Evolutionary conservation across 2,888 invertebrate genomes (phyloP).

Genomic region (Conistra vaccinii): DNA sequence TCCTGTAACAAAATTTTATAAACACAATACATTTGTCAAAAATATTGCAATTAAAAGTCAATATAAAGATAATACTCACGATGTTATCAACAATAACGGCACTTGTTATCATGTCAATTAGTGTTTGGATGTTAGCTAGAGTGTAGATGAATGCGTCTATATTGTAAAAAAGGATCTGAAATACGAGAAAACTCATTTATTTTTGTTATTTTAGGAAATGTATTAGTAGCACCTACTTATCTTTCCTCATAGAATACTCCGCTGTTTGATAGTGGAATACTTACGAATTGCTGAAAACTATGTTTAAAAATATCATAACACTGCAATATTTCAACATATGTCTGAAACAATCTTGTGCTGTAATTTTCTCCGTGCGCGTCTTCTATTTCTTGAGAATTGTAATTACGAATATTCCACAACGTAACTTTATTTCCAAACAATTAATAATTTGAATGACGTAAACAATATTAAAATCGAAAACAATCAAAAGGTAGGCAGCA

Average conservation of each 20-base stretch:
- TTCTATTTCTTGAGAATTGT: not conserved
- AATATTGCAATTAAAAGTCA: not conserved
- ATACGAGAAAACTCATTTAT: not conserved
- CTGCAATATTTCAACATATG: slow-evolving; percentile 39
- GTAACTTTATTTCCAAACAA: slow-evolving; percentile 28
- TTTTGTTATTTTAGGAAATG: too few species aligned
- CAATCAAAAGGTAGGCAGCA: not conserved
- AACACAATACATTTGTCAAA: not conserved
- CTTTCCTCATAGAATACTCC: not conserved
- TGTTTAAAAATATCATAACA: slow-evolving; percentile 33
- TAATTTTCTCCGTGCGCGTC: not conserved
- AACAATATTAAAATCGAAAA: not conserved
- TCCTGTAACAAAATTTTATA: too few species aligned
- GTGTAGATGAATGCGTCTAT: too few species aligned
- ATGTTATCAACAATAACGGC: too few species aligned
- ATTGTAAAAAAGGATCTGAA: not conserved
- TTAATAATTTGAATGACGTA: not conserved
- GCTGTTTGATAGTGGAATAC: not conserved
- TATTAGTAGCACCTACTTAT: too few species aligned
- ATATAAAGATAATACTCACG: too few species aligned
- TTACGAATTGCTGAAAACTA: slow-evolving; percentile 32
- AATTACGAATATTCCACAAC: not conserved
- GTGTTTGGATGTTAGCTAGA: too few species aligned
- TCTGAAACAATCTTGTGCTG: slow-evolving; percentile 19
- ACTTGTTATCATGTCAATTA: too few species aligned